Evolutionary conservation across 2,888 invertebrate genomes (phyloP), one percentile per base, ranked within the genome.

Genomic region (Eudasyphora cyanicolor): DNA sequence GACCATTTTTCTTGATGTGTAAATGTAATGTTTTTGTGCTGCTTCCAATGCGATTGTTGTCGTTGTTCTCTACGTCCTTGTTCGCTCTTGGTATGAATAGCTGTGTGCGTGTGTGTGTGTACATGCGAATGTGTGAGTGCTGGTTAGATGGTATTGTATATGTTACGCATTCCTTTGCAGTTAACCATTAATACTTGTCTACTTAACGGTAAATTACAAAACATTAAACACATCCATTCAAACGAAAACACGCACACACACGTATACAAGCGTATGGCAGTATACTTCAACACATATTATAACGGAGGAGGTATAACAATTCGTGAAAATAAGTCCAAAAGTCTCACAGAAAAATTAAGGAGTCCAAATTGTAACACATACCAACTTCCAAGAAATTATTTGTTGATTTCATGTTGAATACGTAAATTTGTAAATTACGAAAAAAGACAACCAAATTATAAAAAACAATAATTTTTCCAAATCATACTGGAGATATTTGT

Each of bases 131-230:
- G 38, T 45, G 38, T 35, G 24, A 54, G 45, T 69, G 51, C 1
- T 79, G 74, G 27, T 49, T 27, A 60, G 32, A 62, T 38, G 76
- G 38, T 75, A 57, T 86, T 87, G 86, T 87, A 87, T 89, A 86
- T 86, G 88, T 86, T 88, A 88, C 90, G 89, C 89, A 90, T 89
- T 89, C 90, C 89, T 86, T 87, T 87, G 88, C 88, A 89, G 90
- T 91, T 88, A 87, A 89, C 89, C 90, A 90, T 90, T 90, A 90
- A 90, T 90, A 89, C 91, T 90, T 90, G 90, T 90, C 90, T 90
- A 89, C 90, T 90, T 90, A 90, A 90, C 91, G 90, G 89, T 89
- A 91, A 90, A 91, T 91, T 91, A 90, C 89, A 90, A 81, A 89
- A 89, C 91, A 90, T 90, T 90, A 89, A 89, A 89, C 87, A 90